These are phyloP conservation scores for Theretra japonica DNA, from an alignment of 2,888 invertebrate genomes.

Conservation along the genomic window DNA sequence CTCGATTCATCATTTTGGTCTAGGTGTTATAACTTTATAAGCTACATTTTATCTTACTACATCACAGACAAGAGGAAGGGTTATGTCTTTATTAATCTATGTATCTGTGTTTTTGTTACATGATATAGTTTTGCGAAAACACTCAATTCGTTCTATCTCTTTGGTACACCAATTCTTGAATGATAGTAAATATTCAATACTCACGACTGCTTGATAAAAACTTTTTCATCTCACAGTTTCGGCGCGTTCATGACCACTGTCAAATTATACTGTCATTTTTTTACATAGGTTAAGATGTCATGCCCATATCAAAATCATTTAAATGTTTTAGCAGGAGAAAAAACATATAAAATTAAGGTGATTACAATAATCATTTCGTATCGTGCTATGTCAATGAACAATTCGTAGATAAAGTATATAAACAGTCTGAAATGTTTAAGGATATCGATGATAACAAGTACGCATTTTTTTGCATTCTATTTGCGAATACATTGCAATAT, in stretches of 20 bases:
- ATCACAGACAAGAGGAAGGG: too few species aligned
- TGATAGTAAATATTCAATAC: too few species aligned
- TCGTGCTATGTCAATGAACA: not conserved
- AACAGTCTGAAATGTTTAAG: conserved; percentile 5
- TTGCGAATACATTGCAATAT: not conserved
- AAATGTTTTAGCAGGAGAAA: conserved; percentile 56
- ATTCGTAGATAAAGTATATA: conserved; percentile 1
- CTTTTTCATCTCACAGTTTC: not conserved
- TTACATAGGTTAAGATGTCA: conserved; percentile 75
- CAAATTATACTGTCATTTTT: conserved; percentile 38
- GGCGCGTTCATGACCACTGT: conserved; percentile 15
- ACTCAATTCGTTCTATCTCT: too few species aligned
- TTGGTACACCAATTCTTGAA: too few species aligned
- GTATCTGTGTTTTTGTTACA: too few species aligned
- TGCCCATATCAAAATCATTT: conserved; percentile 81
- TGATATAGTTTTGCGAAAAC: too few species aligned
- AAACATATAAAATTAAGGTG: conserved; percentile 50
- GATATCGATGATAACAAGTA: not conserved
- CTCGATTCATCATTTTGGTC: too few species aligned
- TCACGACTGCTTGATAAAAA: not conserved
- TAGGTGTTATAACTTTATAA: too few species aligned
- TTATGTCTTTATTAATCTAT: too few species aligned
- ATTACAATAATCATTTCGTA: not conserved
- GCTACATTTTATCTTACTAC: too few species aligned
- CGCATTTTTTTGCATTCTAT: too few species aligned